phyloP scores from a whole-genome alignment of 2,888 invertebrate genomes.

The Caenorhabditis sinica region DNA sequence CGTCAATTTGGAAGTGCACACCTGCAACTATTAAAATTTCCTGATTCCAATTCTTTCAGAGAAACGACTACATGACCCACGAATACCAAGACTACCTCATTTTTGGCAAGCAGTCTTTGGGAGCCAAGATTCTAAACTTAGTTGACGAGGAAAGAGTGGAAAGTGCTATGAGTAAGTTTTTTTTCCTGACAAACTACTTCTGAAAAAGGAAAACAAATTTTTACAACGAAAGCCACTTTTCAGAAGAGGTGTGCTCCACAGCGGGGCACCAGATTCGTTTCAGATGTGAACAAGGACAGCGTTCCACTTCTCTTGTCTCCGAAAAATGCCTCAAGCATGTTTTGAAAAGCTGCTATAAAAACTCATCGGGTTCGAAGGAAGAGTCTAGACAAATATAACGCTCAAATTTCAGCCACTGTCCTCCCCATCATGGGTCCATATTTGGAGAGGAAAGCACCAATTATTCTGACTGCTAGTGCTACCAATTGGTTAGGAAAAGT shows the following conservation, averaged over 20 bases:
- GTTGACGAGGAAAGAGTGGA: slow-evolving; percentile 44
- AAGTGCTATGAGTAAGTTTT: slow-evolving; percentile 41
- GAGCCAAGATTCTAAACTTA: slow-evolving; percentile 52
- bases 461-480: slow-evolving; percentile 10
- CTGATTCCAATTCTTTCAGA: slow-evolving; percentile 14
- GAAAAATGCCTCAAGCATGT: slow-evolving; percentile 57
- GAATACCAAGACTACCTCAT: slow-evolving; percentile 61
- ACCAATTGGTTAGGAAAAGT: slow-evolving; percentile 51
- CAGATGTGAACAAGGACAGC: slow-evolving; percentile 57
- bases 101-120: slow-evolving; percentile 27
- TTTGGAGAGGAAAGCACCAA: not conserved
- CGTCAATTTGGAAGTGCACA: not conserved
- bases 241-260: slow-evolving; percentile 51
- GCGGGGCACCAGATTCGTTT: slow-evolving; percentile 45
- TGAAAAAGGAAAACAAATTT: not conserved
- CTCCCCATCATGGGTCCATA: slow-evolving; percentile 35
- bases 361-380: slow-evolving; percentile 30
- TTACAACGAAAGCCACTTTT: not conserved
- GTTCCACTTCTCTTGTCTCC: slow-evolving; percentile 55
- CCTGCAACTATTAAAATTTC: not conserved
- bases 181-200: not conserved
- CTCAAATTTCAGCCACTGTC: slow-evolving; percentile 35
- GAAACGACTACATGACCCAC: slow-evolving; percentile 42
- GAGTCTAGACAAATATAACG: not conserved
- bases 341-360: slow-evolving; percentile 52